Conservation (phyloP, 2,113 vertebrate genomes). For the Pterocles gutturalis region DNA sequence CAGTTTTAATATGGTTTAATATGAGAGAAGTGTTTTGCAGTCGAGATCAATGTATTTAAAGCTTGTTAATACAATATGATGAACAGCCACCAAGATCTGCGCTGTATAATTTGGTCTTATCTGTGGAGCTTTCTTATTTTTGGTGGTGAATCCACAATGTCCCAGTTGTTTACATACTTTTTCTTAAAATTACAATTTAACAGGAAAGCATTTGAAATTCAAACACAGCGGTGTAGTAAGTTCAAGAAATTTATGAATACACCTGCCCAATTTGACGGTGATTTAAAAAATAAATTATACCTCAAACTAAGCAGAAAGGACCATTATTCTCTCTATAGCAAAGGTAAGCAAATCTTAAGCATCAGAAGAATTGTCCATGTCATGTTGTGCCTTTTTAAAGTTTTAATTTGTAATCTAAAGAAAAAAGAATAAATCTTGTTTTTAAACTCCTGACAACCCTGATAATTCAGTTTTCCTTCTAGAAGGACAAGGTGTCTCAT, state of each 20-base stretch:
- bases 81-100: neutral
- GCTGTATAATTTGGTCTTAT: accelerated
- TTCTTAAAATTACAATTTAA: neutral
- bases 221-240: constrained; percentile 68
- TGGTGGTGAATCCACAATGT: neutral
- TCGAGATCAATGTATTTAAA: neutral
- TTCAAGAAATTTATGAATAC: constrained; percentile 65
- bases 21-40: neutral
- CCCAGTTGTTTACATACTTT: accelerated
- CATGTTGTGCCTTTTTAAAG: neutral
- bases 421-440: neutral
- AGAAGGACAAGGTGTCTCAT: neutral
- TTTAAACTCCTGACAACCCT: neutral
- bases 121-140: neutral
- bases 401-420: neutral
- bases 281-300: constrained; percentile 78
- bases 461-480: neutral
- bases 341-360: constrained; percentile 64
- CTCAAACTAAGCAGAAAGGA: constrained; percentile 81
- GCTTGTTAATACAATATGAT: neutral
- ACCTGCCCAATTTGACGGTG: constrained; percentile 52
- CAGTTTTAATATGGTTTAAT: neutral
- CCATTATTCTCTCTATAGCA: constrained; percentile 78
- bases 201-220: constrained; percentile 78
- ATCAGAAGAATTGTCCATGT: neutral